Evolutionary conservation across 1,140 invertebrate genomes (phyloP).

Genomic region (Sipha flava): DNA sequence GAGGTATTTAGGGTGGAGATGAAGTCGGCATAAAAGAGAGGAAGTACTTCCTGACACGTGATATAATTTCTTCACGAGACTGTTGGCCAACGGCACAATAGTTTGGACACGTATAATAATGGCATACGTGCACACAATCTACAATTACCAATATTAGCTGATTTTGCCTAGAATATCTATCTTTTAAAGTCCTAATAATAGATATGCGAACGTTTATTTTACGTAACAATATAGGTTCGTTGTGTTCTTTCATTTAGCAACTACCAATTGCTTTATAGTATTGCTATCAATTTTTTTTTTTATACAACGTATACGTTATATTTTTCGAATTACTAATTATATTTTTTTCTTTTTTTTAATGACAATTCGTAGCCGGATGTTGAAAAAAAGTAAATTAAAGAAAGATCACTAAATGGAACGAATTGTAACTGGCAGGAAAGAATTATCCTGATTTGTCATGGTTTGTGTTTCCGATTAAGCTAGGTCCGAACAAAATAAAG

Average conservation of each 20-base stretch:
- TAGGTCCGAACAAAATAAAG: background rate
- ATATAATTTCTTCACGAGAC: constrained; percentile 31
- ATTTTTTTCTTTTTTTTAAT: background rate
- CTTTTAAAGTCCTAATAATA: constrained; percentile 7
- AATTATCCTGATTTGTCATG: constrained; percentile 11
- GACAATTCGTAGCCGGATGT: background rate
- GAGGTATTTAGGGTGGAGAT: constrained; percentile 31
- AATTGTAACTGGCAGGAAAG: constrained; percentile 6
- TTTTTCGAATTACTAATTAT: background rate
- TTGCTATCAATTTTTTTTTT: background rate
- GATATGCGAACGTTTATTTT: background rate
- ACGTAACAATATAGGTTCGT: background rate
- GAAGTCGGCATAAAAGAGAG: constrained; percentile 30
- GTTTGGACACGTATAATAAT: constrained; percentile 18
- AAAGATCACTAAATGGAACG: constrained; percentile 13
- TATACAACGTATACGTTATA: background rate
- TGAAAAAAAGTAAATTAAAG: background rate
- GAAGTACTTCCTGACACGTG: constrained; percentile 33
- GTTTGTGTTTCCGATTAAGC: background rate
- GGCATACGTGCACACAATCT: constrained; percentile 23
- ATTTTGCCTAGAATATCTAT: background rate
- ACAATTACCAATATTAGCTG: constrained; percentile 8
- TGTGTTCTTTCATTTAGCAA: background rate
- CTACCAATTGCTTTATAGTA: background rate
- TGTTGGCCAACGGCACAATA: constrained; percentile 24